Conservation (phyloP, 2,888 invertebrate genomes). For the Labia minor region DNA sequence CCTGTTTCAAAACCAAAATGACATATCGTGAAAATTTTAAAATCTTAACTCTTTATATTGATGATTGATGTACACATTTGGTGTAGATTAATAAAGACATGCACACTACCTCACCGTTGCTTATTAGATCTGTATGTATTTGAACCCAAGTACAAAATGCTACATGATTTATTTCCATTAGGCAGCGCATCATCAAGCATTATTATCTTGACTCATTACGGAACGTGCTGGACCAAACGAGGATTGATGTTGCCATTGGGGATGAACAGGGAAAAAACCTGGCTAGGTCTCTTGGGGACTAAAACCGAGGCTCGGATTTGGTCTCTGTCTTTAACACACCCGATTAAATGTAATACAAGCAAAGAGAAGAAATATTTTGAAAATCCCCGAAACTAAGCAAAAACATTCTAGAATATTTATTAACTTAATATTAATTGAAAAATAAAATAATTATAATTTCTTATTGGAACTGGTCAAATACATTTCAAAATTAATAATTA, state of each 20-base stretch:
- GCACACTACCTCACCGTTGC: background rate
- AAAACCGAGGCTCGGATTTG: background rate
- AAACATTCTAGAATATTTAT: background rate
- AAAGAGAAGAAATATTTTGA: too few relatives aligned
- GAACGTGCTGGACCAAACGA: background rate
- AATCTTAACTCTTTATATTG: too few relatives aligned
- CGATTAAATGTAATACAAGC: background rate
- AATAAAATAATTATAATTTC: background rate
- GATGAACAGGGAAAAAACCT: background rate
- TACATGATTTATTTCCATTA: background rate
- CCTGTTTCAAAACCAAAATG: too few relatives aligned
- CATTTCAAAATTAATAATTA: background rate
- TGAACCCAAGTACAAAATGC: background rate
- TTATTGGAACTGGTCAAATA: background rate
- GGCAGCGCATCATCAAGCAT: background rate
- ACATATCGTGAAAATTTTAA: too few relatives aligned
- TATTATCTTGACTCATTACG: background rate
- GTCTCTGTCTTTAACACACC: background rate
- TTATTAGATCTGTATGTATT: background rate
- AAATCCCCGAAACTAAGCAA: background rate
- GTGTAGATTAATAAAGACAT: background rate
- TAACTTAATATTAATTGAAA: background rate
- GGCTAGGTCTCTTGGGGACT: background rate
- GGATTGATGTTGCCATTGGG: background rate
- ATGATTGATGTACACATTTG: background rate